Percentiles rank a stretch among this genome's conserved stretches.
Evolutionary conservation across 2,888 invertebrate species (phyloP).

Genomic region (Carabus problematicus): DNA sequence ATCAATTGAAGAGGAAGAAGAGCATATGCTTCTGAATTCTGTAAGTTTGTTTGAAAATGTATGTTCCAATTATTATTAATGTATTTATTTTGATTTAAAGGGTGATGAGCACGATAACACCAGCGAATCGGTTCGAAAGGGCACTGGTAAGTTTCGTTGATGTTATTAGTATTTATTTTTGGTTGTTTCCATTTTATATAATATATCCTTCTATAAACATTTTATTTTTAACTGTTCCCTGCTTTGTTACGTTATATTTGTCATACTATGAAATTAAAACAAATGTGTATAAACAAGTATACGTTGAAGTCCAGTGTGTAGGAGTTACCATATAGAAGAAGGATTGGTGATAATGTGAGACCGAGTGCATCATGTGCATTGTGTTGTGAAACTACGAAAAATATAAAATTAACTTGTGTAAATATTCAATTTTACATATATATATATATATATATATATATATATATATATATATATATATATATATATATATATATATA

Average conservation of each 20-base stretch:
- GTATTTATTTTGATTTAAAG: constrained; percentile 10
- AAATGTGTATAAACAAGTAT: too few relatives aligned
- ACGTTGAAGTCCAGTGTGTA: not conserved
- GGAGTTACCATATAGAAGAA: constrained; percentile 20
- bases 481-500: too few relatives aligned
- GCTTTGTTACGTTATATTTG: too few relatives aligned
- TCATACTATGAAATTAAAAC: too few relatives aligned
- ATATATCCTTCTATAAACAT: too few relatives aligned
- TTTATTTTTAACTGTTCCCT: too few relatives aligned
- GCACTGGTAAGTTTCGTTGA: constrained; percentile 20
- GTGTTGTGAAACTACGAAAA: constrained; percentile 19
- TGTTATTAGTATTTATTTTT: not conserved
- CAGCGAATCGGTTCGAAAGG: constrained; percentile 5
- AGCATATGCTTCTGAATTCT: constrained; percentile 78
- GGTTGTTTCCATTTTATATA: too few relatives aligned
- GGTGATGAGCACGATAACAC: constrained; percentile 25
- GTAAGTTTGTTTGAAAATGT: constrained; percentile 59
- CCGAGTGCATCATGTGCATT: constrained; percentile 26
- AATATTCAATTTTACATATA: too few relatives aligned
- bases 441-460: too few relatives aligned
- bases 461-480: too few relatives aligned
- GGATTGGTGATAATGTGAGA: constrained; percentile 28
- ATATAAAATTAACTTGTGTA: too few relatives aligned
- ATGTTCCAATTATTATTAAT: constrained; percentile 38
- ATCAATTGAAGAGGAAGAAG: constrained; percentile 82